A percentile compares a stretch with the other conserved stretches of the same genome.
phyloP scores from a whole-genome alignment of 1,140 invertebrate genomes.

The Phymorhynchus buccinoides region DNA sequence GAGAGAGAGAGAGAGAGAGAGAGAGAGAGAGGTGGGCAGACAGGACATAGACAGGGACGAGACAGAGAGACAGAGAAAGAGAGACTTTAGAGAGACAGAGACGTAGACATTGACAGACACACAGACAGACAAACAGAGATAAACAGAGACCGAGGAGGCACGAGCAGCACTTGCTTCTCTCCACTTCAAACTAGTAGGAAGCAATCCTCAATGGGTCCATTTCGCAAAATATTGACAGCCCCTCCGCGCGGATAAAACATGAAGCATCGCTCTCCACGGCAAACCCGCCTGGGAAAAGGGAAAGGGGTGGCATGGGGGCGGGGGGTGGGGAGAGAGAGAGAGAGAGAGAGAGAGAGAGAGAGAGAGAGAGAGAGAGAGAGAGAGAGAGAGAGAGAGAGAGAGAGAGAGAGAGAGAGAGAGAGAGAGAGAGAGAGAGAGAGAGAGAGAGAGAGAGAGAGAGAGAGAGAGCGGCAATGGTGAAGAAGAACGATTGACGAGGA shows the following conservation, averaged over 20 bases:
- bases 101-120: neutral
- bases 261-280: neutral
- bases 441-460: no score
- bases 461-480: no score
- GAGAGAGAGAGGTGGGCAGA: neutral
- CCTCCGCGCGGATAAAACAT: conserved; percentile 6
- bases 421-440: no score
- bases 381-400: no score
- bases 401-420: no score
- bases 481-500: neutral
- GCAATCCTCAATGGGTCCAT: neutral
- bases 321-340: neutral
- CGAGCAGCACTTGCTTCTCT: neutral
- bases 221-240: conserved; percentile 2
- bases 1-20: neutral
- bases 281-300: neutral
- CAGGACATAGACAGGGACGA: no score
- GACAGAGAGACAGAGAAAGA: neutral
- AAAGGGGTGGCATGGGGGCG: neutral
- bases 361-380: no score
- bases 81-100: neutral
- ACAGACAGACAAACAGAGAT: neutral
- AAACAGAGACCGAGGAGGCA: neutral
- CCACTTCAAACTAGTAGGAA: neutral
- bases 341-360: no score